Conservation (phyloP, 2,888 invertebrate genomes). For the Emmelina monodactyla region DNA sequence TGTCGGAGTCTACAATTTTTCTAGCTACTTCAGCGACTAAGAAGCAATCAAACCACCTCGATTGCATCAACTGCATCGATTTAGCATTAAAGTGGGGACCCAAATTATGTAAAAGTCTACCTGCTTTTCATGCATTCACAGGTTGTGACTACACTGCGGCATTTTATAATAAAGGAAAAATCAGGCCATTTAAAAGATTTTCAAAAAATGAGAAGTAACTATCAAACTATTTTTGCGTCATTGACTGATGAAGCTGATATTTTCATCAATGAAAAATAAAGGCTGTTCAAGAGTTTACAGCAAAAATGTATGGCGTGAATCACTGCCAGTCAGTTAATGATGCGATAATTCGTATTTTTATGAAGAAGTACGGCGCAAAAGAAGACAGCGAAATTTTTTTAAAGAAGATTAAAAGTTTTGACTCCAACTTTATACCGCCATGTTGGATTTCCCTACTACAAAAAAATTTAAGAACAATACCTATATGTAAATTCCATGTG, state of each 20-base stretch:
- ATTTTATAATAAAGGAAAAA: slow-evolving; percentile 21
- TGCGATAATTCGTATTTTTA: slow-evolving; percentile 22
- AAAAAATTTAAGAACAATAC: no score
- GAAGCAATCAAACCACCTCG: slow-evolving; percentile 14
- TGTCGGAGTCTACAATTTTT: slow-evolving; percentile 15
- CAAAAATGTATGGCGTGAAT: slow-evolving; percentile 22
- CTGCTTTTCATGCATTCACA: slow-evolving; percentile 16
- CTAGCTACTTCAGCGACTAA: slow-evolving; percentile 13
- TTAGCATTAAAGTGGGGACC: slow-evolving; percentile 11
- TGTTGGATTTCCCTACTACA: slow-evolving; percentile 6
- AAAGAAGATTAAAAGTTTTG: slow-evolving; percentile 13
- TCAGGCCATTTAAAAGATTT: slow-evolving; percentile 21
- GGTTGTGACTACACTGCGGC: slow-evolving; percentile 16
- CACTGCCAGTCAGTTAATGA: slow-evolving; percentile 22
- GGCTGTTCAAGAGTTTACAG: slow-evolving; percentile 24
- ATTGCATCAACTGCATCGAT: slow-evolving; percentile 16
- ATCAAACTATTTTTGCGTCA: slow-evolving; percentile 24
- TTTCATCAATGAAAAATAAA: slow-evolving; percentile 22
- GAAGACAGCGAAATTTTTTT: slow-evolving; percentile 21
- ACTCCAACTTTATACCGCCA: slow-evolving; percentile 5
- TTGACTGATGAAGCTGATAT: slow-evolving; percentile 19
- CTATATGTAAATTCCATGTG: no score
- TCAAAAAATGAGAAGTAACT: slow-evolving; percentile 20
- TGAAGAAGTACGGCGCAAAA: slow-evolving; percentile 21
- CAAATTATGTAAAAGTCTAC: slow-evolving; percentile 12